phyloP scores from a whole-genome alignment of 2,797 vertebrate genomes.

The Knipowitschia caucasica region DNA sequence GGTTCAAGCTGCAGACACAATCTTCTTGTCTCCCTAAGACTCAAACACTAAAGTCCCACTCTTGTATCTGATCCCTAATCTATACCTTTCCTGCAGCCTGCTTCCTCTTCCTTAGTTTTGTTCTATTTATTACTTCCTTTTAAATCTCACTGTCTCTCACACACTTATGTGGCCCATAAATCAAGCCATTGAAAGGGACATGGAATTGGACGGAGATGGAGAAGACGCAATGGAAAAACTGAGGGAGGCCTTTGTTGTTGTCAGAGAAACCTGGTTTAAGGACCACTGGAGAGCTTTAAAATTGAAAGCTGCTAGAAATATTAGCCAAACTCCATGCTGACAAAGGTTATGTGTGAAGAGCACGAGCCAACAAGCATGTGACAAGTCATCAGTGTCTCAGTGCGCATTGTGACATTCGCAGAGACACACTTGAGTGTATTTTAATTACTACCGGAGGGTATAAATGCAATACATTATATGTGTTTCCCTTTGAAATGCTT shows the following conservation, averaged over 20 bases:
- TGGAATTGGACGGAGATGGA: constrained; percentile 71
- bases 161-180: constrained; percentile 83
- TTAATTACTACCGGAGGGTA: constrained; percentile 34
- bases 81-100: constrained; percentile 58
- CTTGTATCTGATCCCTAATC: constrained; percentile 51
- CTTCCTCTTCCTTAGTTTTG: constrained; percentile 69
- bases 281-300: constrained; percentile 85
- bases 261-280: constrained; percentile 82
- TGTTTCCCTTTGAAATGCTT: constrained; percentile 25
- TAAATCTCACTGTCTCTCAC: constrained; percentile 70
- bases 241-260: constrained; percentile 72
- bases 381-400: constrained; percentile 63
- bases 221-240: constrained; percentile 67
- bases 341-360: constrained; percentile 58
- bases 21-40: constrained; percentile 23
- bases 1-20: no score
- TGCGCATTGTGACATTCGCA: constrained; percentile 35
- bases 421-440: constrained; percentile 34
- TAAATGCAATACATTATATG: constrained; percentile 45
- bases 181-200: constrained; percentile 84
- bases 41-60: no score
- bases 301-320: constrained; percentile 80
- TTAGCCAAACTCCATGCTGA: constrained; percentile 65
- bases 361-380: constrained; percentile 68
- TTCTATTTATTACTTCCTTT: constrained; percentile 81